phyloP scores from a whole-genome alignment of 2,888 invertebrate species.

The Ctena decussata region DNA sequence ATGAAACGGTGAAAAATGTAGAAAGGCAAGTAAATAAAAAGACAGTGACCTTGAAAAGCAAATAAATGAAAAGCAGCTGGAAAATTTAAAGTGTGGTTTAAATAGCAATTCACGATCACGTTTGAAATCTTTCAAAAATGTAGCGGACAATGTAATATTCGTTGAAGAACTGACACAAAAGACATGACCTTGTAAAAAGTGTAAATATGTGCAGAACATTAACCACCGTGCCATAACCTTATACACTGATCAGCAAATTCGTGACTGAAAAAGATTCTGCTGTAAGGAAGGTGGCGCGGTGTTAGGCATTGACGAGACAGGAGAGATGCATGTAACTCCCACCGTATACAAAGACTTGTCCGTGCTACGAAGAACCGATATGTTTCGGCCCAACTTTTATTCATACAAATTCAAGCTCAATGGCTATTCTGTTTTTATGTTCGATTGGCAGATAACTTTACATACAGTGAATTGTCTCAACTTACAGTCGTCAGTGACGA shows the following conservation, averaged over 20 bases:
- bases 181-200: background rate
- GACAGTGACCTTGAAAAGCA: background rate
- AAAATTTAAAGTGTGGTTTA: background rate
- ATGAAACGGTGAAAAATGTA: background rate
- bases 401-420: constrained; percentile 30
- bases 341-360: constrained; percentile 31
- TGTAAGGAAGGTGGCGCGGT: background rate
- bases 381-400: constrained; percentile 46
- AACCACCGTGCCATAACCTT: background rate
- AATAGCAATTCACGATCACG: background rate
- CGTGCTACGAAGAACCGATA: constrained; percentile 14
- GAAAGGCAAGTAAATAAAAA: background rate
- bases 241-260: background rate
- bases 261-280: background rate
- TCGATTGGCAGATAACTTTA: constrained; percentile 35
- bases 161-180: background rate
- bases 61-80: background rate
- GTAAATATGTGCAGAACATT: background rate
- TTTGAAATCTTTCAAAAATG: background rate
- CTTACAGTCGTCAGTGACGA: constrained; percentile 45
- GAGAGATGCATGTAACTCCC: background rate
- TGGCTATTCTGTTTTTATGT: constrained; percentile 33
- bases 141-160: background rate
- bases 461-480: constrained; percentile 8
- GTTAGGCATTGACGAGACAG: background rate